Percentiles rank a stretch among this genome's conserved stretches.
These are phyloP conservation scores for Clinocottus analis DNA, from an alignment of 2,113 vertebrate genomes.

Conservation along the genomic window DNA sequence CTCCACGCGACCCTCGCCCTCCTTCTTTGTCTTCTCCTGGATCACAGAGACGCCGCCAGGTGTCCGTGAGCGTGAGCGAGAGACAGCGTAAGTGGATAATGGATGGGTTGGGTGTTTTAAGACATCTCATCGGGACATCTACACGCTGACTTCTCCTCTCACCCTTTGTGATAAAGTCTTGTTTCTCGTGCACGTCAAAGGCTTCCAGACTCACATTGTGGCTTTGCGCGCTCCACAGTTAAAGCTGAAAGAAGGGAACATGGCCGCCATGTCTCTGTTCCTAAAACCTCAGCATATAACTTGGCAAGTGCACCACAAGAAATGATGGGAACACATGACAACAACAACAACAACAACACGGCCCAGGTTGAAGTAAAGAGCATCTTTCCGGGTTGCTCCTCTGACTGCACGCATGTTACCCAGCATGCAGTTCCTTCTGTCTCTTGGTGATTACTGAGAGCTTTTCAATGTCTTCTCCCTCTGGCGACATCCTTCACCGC, in stretches of 20 bases:
- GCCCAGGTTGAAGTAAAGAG: neutral
- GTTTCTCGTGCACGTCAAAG: neutral
- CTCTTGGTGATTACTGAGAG: neutral
- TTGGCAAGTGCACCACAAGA: no score
- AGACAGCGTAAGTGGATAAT: constrained; percentile 18
- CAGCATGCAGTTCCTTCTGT: neutral
- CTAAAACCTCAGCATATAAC: neutral
- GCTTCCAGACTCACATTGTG: neutral
- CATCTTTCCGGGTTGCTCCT: no score
- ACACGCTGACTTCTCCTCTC: no score
- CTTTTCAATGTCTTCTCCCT: constrained; percentile 22
- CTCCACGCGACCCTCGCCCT: constrained; percentile 57
- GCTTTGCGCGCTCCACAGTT: no score
- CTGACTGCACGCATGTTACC: neutral
- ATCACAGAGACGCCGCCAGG: constrained; percentile 41
- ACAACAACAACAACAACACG: neutral
- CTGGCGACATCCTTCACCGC: constrained; percentile 35
- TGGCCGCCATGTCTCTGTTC: neutral
- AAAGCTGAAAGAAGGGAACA: no score
- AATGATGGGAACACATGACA: no score
- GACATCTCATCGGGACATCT: no score
- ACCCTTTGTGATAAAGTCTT: neutral
- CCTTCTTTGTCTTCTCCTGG: constrained; percentile 55
- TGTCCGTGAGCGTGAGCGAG: constrained; percentile 26
- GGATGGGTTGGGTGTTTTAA: neutral